phyloP scores from a whole-genome alignment of 1,140 invertebrate genomes.

The Drosophila sp. region DNA sequence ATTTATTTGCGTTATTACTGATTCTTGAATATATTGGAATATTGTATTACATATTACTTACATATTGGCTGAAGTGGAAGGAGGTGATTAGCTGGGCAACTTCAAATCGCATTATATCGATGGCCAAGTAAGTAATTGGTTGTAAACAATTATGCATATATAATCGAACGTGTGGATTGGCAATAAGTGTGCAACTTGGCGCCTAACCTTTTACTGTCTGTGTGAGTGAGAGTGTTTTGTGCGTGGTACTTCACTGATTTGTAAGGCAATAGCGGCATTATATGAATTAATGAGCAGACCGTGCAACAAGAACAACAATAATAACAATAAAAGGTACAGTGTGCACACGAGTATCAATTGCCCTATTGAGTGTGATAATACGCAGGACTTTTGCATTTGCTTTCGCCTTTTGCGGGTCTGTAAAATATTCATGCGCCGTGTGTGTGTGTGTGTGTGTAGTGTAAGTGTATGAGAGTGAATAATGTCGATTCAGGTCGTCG shows the following conservation, averaged over 20 bases:
- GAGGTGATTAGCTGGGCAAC: background rate
- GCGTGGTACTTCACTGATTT: conserved; percentile 47
- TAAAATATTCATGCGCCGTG: conserved; percentile 73
- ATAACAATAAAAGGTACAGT: conserved; percentile 7
- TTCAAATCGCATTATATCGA: conserved; percentile 14
- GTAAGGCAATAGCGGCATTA: conserved; percentile 74
- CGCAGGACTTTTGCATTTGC: conserved; percentile 67
- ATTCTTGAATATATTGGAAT: too few relatives aligned
- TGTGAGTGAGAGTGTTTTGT: background rate
- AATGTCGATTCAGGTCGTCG: background rate
- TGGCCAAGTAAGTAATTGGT: conserved; percentile 30
- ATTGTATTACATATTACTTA: too few relatives aligned
- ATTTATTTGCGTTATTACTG: too few relatives aligned
- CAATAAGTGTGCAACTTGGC: conserved; percentile 56
- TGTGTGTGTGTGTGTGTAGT: conserved; percentile 7
- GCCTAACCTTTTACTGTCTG: conserved; percentile 57
- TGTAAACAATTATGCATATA: conserved; percentile 72
- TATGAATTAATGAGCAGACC: conserved; percentile 77
- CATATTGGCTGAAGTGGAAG: background rate
- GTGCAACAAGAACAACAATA: conserved; percentile 46
- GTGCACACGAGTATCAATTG: conserved; percentile 26
- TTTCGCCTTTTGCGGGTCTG: conserved; percentile 51
- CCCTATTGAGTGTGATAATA: conserved; percentile 73
- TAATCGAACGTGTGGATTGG: conserved; percentile 47
- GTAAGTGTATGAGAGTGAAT: conserved; percentile 2